Conservation (phyloP, 1,140 invertebrate species). For the Halictus rubicundus region DNA sequence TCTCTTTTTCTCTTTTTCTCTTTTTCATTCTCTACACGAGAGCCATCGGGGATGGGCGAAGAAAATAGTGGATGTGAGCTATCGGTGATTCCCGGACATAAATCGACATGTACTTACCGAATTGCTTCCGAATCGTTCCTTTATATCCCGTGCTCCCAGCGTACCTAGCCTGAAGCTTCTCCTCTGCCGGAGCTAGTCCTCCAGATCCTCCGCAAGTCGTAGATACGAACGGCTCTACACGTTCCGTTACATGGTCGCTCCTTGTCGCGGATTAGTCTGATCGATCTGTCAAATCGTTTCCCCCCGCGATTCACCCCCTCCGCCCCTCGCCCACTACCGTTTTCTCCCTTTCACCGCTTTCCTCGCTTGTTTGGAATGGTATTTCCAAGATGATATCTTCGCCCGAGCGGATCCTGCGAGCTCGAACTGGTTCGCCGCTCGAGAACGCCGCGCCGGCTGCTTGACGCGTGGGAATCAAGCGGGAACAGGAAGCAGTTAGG, state of each 20-base stretch:
- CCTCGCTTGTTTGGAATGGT: background rate
- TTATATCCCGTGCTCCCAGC: slow-evolving; percentile 65
- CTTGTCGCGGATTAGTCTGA: slow-evolving; percentile 44
- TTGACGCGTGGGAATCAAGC: background rate
- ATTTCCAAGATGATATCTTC: background rate
- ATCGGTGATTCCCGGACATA: slow-evolving; percentile 73
- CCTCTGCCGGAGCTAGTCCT: slow-evolving; percentile 14
- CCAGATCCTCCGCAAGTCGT: slow-evolving; percentile 35
- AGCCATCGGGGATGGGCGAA: background rate
- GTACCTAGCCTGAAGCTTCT: slow-evolving; percentile 18
- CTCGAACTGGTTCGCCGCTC: background rate
- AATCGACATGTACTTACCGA: slow-evolving; percentile 77
- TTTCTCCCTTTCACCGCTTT: background rate
- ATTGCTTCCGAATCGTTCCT: slow-evolving; percentile 77
- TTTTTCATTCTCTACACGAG: background rate
- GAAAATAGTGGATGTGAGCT: slow-evolving; percentile 66
- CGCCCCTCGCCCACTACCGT: background rate
- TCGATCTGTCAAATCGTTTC: slow-evolving; percentile 42
- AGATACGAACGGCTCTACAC: slow-evolving; percentile 48
- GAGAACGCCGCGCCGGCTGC: background rate
- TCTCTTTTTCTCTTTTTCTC: background rate
- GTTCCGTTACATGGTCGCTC: slow-evolving; percentile 29
- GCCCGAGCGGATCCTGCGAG: background rate
- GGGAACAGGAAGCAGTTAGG: background rate
- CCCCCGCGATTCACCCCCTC: background rate